Conservation (phyloP, 2,113 vertebrate genomes). For the Gobiocypris rarus region DNA sequence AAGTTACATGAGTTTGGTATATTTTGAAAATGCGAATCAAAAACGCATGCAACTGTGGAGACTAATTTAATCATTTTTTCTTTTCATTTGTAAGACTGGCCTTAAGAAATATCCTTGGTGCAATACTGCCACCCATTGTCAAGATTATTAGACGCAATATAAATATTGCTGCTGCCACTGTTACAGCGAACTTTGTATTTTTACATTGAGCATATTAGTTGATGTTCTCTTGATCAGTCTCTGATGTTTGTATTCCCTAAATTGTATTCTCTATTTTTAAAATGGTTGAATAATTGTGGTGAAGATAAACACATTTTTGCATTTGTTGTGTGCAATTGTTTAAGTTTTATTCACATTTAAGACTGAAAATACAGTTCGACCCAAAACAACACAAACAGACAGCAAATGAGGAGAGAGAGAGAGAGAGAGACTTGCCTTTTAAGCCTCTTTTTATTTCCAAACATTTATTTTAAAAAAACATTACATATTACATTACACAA, state of each 20-base stretch:
- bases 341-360: neutral
- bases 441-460: too few relatives aligned
- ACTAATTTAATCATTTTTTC: neutral
- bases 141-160: neutral
- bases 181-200: neutral
- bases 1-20: neutral
- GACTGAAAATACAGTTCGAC: neutral
- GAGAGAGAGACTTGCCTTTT: too few relatives aligned
- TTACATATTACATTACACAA: too few relatives aligned
- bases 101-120: neutral
- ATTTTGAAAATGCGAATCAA: constrained; percentile 13
- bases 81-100: constrained; percentile 7
- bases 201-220: neutral
- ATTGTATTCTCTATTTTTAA: neutral
- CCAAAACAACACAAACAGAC: neutral
- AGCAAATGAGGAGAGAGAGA: neutral
- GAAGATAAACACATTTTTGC: neutral
- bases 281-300: neutral
- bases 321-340: neutral
- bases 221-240: neutral
- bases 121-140: constrained; percentile 42
- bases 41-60: neutral
- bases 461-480: too few relatives aligned
- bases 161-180: neutral
- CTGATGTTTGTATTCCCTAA: neutral